Evolutionary conservation across 64 coral and sea anemone genomes (phyloP).

Genomic region (Porites australiensis): DNA sequence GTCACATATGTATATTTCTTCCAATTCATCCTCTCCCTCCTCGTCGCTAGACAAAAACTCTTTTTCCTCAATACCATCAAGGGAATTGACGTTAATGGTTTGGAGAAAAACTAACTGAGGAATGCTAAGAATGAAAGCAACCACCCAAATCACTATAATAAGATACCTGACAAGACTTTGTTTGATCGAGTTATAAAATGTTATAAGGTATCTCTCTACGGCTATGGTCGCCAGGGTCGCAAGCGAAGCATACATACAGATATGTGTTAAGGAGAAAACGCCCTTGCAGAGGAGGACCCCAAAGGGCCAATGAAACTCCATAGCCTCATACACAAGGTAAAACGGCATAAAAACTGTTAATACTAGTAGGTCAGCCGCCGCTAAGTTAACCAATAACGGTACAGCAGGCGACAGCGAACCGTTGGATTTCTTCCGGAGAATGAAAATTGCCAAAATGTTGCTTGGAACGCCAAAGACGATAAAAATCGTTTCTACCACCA

Average conservation of each 20-base stretch:
- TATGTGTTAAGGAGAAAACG: constrained; percentile 68
- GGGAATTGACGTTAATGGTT: background rate
- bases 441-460: background rate
- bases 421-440: constrained; percentile 6
- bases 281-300: constrained; percentile 58
- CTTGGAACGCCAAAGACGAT: background rate
- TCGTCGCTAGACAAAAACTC: background rate
- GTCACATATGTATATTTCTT: constrained; percentile 39
- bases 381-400: constrained; percentile 54
- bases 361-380: constrained; percentile 58
- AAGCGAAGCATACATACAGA: constrained; percentile 65
- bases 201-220: constrained; percentile 52
- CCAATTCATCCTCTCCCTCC: background rate
- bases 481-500: background rate
- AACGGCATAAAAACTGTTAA: constrained; percentile 56
- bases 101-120: constrained; percentile 58
- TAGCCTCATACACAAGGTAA: constrained; percentile 56
- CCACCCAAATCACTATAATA: constrained; percentile 12
- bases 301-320: constrained; percentile 70
- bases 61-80: background rate
- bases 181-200: background rate
- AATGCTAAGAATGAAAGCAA: constrained; percentile 42
- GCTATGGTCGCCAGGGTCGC: constrained; percentile 64
- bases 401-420: background rate
- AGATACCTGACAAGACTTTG: background rate